These are phyloP conservation scores for Dendrophyllia cribrosa DNA, from an alignment of 64 coral and sea anemone genomes.

Conservation along the genomic window DNA sequence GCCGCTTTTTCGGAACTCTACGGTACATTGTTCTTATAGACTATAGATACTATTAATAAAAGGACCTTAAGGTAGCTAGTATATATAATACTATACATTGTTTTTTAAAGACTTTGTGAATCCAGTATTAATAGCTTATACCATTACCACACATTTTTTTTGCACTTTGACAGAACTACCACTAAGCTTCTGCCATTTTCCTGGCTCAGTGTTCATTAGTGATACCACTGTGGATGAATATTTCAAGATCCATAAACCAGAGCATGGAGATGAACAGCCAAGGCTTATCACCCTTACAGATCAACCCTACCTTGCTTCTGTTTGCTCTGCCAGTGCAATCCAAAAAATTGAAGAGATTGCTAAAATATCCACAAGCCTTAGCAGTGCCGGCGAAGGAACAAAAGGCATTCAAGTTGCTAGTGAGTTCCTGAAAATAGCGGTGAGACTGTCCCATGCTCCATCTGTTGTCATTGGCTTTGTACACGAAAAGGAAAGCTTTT, in stretches of 20 bases:
- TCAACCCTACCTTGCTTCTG: conserved; percentile 50
- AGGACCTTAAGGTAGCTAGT: no score
- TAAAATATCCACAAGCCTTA: background rate
- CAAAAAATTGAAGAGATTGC: conserved; percentile 10
- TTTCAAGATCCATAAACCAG: conserved; percentile 31
- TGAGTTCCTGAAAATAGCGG: conserved; percentile 1
- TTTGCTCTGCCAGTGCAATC: conserved; percentile 35
- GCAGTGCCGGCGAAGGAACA: background rate
- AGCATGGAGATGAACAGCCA: conserved; percentile 60
- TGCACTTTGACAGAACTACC: conserved; percentile 1
- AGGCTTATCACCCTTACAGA: conserved; percentile 51
- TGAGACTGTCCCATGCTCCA: conserved; percentile 17
- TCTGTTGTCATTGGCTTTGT: conserved; percentile 34
- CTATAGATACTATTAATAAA: no score
- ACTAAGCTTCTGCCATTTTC: conserved; percentile 47
- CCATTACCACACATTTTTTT: no score
- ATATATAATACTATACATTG: no score
- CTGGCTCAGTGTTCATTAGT: conserved; percentile 63
- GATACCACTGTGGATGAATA: conserved; percentile 43
- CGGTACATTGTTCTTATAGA: no score
- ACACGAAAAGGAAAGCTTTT: background rate
- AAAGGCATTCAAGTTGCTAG: background rate
- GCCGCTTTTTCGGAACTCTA: no score
- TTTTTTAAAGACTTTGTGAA: no score
- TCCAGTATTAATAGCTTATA: no score